phyloP scores from a whole-genome alignment of 2,113 vertebrate species.

The Cyanoderma ruficeps region DNA sequence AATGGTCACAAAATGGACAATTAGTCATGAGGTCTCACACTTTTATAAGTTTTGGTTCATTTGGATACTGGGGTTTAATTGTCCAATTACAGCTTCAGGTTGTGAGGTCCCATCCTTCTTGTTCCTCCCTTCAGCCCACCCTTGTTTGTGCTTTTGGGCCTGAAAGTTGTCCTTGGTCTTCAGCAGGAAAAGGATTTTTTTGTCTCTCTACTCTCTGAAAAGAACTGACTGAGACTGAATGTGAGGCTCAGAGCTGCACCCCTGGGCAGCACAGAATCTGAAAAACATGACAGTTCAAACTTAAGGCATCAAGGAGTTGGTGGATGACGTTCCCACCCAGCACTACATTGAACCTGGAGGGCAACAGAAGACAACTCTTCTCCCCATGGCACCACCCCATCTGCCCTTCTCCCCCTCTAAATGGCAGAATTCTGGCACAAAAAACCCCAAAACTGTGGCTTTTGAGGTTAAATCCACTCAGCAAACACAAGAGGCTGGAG shows the following conservation, averaged over 20 bases:
- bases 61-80: neutral
- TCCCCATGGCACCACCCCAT: neutral
- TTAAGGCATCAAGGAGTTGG: neutral
- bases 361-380: neutral
- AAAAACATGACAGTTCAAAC: neutral
- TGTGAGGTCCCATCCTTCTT: neutral
- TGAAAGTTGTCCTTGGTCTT: neutral
- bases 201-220: neutral
- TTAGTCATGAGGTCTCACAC: neutral
- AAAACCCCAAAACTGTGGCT: neutral
- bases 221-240: neutral
- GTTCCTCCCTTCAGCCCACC: neutral
- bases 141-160: neutral
- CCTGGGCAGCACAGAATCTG: neutral
- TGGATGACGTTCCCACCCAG: neutral
- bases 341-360: neutral
- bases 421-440: neutral
- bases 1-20: neutral
- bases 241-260: neutral
- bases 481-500: neutral
- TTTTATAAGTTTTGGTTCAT: neutral
- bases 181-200: neutral
- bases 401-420: neutral
- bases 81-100: neutral
- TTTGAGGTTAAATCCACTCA: neutral